Evolutionary conservation across 2,888 invertebrate species (phyloP).

Genomic region (Argyresthia goedartella): DNA sequence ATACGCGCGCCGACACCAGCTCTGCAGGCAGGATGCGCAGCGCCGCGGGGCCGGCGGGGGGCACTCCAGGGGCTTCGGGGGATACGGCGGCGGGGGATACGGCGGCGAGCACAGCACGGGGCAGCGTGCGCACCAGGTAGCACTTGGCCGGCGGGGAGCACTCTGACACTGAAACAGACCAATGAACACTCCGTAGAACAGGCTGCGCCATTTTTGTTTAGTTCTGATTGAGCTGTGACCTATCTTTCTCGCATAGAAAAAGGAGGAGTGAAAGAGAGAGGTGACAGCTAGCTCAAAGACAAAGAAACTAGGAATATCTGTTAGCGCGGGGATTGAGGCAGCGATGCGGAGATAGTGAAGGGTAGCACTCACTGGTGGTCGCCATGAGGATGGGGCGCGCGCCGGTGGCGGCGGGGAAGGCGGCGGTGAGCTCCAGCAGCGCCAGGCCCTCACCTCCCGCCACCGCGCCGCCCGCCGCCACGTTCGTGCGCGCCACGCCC

Average conservation of each 20-base stretch:
- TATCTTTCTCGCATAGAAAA: no score
- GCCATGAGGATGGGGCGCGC: slow-evolving; percentile 35
- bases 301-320: no score
- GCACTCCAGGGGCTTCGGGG: no score
- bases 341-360: no score
- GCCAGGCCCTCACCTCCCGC: slow-evolving; percentile 12
- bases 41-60: slow-evolving; percentile 14
- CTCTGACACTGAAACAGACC: no score
- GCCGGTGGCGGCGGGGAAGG: slow-evolving; percentile 25
- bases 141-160: slow-evolving; percentile 1
- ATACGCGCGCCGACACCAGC: slow-evolving; percentile 14
- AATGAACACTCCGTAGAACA: no score
- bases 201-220: no score
- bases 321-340: no score
- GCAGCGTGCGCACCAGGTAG: neutral
- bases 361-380: slow-evolving; percentile 21
- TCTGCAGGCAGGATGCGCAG: slow-evolving; percentile 18
- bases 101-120: no score
- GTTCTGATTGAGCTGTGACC: no score
- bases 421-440: slow-evolving; percentile 37
- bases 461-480: slow-evolving; percentile 10
- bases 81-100: slow-evolving; percentile 4
- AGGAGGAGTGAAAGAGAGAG: no score
- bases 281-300: no score
- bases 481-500: slow-evolving; percentile 7